Base-by-base conservation (phyloP, 2,113 vertebrate species). In the Arvicanthis niloticus region DNA sequence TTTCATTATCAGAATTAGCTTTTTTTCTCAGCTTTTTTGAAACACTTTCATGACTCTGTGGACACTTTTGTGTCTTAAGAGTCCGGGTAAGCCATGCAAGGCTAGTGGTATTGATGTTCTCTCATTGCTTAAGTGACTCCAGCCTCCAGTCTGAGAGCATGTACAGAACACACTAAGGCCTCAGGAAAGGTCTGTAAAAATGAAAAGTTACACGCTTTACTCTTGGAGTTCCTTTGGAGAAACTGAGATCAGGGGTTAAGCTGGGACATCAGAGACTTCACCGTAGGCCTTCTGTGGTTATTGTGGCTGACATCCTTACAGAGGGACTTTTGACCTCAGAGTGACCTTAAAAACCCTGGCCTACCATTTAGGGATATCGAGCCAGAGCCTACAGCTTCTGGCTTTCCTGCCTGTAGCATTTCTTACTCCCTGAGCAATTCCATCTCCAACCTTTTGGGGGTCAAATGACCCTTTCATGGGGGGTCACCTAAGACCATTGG, bases 191-290 rank as follows among this genome's bases (percentile, higher is more conserved):
- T 82, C 73, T 70, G 19, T 75, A 24, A 94, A 87, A 26, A 93
- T 82, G 73, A 48, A 34, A 51, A 88, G 45, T 53, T 53, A 26
- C 3, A 19, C 56, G 48, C 91, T 88, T 17, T 22, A 80, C 40
- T 87, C 75, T 84, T 89, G 34, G 51, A 1, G 7, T 67, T 86
- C 92, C 10, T 95, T 56, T 80, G 4, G 21, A 45, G 80, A 58
- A 91, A 48, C n/a, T 80, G 60, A 87, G 95, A 68, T 91, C 34
- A 77, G 13, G n/a, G 37, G 21, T 91, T 82, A 53, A 70, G 75
- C 56, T 67, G 65, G 51, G 70, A 80, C 3, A 80, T 11, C 60
- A 80, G 34, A 62, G 67, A 37, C 70, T 81, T 86, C 26, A 40
- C 10, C 29, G 56, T 89, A 72, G 75, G 62, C 81, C 37, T 76